A percentile compares a stretch with the other conserved stretches of the same genome.
phyloP scores from a whole-genome alignment of 2,888 invertebrate species.

The Marasmarcha lunaedactyla region DNA sequence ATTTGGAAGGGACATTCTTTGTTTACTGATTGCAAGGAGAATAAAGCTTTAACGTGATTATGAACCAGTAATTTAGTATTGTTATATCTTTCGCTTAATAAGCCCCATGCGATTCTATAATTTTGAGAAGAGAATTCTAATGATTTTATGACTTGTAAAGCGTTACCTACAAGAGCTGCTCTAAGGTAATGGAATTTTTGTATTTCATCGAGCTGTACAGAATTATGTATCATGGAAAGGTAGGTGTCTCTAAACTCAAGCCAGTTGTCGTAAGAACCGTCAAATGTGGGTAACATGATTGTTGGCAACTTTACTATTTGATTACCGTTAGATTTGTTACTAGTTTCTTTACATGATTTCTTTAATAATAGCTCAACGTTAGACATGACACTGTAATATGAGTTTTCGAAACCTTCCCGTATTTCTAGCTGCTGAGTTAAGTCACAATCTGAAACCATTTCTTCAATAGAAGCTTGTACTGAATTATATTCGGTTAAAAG shows the following conservation, averaged over 20 bases:
- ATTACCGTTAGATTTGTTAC: conserved; percentile 2
- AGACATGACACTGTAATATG: conserved; percentile 1
- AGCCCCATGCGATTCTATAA: conserved; percentile 12
- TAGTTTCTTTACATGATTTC: conserved; percentile 1
- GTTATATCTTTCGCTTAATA: conserved; percentile 11
- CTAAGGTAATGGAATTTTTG: conserved; percentile 13
- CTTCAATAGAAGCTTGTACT: conserved; percentile 2
- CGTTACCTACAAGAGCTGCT: conserved; percentile 10
- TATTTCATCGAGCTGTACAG: conserved; percentile 5
- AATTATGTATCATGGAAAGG: conserved; percentile 9
- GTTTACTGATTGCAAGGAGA: conserved; percentile 4
- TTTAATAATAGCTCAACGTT: conserved; percentile 1
- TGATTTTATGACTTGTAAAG: conserved; percentile 11
- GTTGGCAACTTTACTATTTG: conserved; percentile 6
- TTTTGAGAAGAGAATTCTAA: conserved; percentile 12
- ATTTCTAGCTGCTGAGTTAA: conserved; percentile 3
- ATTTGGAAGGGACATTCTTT: conserved; percentile 5
- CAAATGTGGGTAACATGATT: conserved; percentile 5
- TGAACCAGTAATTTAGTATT: conserved; percentile 11
- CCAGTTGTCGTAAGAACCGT: conserved; percentile 10
- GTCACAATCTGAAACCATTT: conserved; percentile 1
- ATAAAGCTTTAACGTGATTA: conserved; percentile 11
- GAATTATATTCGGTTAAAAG: conserved; percentile 1
- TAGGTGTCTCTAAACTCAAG: conserved; percentile 9
- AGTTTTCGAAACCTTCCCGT: conserved; percentile 4